Percentiles rank a stretch among this genome's conserved stretches.
Evolutionary conservation across 2,797 vertebrate genomes (phyloP).

Genomic region (Octomys mimax): DNA sequence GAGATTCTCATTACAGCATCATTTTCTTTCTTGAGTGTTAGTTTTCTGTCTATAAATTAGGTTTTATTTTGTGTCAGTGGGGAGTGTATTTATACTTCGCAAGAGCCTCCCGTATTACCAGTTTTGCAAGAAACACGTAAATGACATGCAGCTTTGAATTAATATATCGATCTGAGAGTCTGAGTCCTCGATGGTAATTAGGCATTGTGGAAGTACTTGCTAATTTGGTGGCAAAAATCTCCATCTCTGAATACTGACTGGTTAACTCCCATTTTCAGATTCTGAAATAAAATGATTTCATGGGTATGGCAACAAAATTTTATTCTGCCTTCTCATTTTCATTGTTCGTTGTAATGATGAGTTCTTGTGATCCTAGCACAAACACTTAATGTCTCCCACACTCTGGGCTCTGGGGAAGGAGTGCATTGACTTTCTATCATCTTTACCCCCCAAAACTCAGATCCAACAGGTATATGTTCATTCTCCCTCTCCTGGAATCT

Average conservation of each 20-base stretch:
- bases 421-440: background rate
- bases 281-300: background rate
- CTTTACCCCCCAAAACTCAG: conserved; percentile 32
- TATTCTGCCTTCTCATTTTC: conserved; percentile 9
- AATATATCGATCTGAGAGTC: background rate
- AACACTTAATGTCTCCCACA: background rate
- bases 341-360: background rate
- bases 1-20: background rate
- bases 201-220: background rate
- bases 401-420: background rate
- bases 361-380: background rate
- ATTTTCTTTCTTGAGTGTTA: background rate
- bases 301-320: background rate
- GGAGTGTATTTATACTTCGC: conserved; percentile 7
- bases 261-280: background rate
- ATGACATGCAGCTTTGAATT: background rate
- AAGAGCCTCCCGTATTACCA: background rate
- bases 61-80: background rate
- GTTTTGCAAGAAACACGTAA: background rate
- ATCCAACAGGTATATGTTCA: background rate
- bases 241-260: background rate
- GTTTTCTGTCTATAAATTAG: conserved; percentile 23
- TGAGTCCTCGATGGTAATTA: background rate
- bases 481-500: background rate
- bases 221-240: background rate